Percentiles rank a stretch among this genome's conserved stretches.
phyloP scores from a whole-genome alignment of 1,140 invertebrate genomes.

The Araneus ventricosus region DNA sequence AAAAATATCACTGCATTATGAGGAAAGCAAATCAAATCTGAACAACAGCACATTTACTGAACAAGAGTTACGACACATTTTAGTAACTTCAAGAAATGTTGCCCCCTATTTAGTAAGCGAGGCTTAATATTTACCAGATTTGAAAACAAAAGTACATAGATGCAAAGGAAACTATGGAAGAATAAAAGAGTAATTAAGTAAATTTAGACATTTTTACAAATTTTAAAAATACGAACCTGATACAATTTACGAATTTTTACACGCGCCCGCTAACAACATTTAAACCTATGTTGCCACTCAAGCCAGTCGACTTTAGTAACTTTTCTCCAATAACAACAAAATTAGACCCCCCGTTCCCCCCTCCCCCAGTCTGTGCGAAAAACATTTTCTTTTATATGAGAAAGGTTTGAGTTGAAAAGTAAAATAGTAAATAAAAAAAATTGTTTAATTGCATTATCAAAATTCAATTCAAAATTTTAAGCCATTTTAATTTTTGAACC shows the following conservation, averaged over 20 bases:
- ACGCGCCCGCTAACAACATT: slow-evolving; percentile 47
- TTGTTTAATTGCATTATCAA: too few relatives aligned
- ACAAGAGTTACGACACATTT: not conserved
- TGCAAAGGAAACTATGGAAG: not conserved
- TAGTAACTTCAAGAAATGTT: too few relatives aligned
- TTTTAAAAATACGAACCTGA: not conserved
- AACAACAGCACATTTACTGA: not conserved
- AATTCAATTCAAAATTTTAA: too few relatives aligned
- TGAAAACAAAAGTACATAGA: not conserved
- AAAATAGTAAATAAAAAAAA: too few relatives aligned
- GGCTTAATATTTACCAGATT: not conserved
- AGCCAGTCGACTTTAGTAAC: too few relatives aligned
- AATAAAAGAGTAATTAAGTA: not conserved
- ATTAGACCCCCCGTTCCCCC: too few relatives aligned
- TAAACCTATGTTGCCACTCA: not conserved
- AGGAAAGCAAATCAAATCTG: not conserved
- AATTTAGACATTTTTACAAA: not conserved
- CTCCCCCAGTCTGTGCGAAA: too few relatives aligned
- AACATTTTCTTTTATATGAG: too few relatives aligned
- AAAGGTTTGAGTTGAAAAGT: too few relatives aligned
- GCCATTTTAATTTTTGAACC: too few relatives aligned
- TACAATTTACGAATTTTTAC: not conserved
- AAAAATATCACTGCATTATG: too few relatives aligned
- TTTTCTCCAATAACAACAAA: too few relatives aligned
- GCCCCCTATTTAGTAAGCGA: not conserved